Evolutionary conservation across 2,113 vertebrate genomes (phyloP).

Genomic region (Turnix velox): DNA sequence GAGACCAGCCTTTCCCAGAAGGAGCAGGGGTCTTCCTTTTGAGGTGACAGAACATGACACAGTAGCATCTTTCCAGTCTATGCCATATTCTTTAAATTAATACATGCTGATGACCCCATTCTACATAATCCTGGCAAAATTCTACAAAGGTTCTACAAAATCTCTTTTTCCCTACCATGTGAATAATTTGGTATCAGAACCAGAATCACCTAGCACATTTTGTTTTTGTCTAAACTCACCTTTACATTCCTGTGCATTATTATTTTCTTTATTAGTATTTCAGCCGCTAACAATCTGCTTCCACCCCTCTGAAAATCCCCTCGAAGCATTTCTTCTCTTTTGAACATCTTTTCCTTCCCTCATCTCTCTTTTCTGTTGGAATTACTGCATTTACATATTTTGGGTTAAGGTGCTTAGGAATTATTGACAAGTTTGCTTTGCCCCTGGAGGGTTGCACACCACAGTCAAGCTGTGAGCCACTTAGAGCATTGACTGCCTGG

Average conservation of each 20-base stretch:
- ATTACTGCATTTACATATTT: slow-evolving; percentile 33
- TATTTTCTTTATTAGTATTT: neutral
- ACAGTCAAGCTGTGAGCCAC: slow-evolving; percentile 39
- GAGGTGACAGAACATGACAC: neutral
- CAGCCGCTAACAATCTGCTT: neutral
- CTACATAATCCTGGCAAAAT: neutral
- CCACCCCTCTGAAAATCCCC: neutral
- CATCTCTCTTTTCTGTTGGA: neutral
- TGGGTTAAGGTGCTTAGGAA: slow-evolving; percentile 46
- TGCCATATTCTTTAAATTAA: neutral
- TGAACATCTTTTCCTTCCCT: neutral
- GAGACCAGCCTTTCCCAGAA: neutral
- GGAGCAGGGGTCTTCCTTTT: neutral
- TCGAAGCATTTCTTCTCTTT: neutral
- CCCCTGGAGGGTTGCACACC: slow-evolving; percentile 4
- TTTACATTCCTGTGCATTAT: neutral
- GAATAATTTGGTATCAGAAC: neutral
- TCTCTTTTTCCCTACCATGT: neutral
- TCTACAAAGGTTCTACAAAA: too few relatives aligned
- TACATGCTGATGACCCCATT: neutral
- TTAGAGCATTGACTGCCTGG: slow-evolving; percentile 40
- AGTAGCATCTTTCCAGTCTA: neutral
- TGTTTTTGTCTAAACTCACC: neutral
- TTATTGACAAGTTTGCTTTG: slow-evolving; percentile 57
- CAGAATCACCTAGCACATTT: neutral